Base-by-base conservation (phyloP, 2,888 invertebrate genomes). In the Muscina levida region DNA sequence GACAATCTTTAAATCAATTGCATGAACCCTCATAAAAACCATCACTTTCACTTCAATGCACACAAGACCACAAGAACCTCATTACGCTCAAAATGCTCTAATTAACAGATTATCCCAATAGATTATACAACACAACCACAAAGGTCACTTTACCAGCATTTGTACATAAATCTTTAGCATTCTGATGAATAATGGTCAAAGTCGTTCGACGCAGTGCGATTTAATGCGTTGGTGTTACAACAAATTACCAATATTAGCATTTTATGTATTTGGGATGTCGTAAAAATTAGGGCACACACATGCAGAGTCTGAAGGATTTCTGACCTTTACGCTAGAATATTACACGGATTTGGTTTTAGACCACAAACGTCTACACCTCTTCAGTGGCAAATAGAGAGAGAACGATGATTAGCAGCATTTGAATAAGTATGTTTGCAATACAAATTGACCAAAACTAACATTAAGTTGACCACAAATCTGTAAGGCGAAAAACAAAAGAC, bases 241-340 rank as follows among this genome's bases (percentile, higher is more conserved):
- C 48, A 66, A 71, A 71, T 73, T 17, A 51, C 17, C 39, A 65
- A 72, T 72, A 56, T 67, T 72, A 37, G 2, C 39, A 15, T 72
- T 72, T 39, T 53, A 46, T 57, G 10, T 42, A 31, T 66, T 42
- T 37, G 15, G 51, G 68, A 76, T 72, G 66, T 79, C 83, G 83
- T 84, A 76, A 85, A 79, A 88, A 86, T 86, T 89, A 88, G 88
- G 84, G 84, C 85, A 84, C 82, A 84, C 82, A 85, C 66, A 85
- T 84, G 85, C 84, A 82, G 83, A 56, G 76, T 66, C 62, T 39
- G 42, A n/a, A 76, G 81, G 46, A 42, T n/a, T n/a, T n/a, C n/a
- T n/a, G n/a, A n/a, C n/a, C n/a, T n/a, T n/a, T n/a, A 39, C 53
- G 76, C 59, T 39, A 59, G 53, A n/a, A 53, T 59, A 65, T 46